phyloP scores from a whole-genome alignment of 2,888 invertebrate species.

The Melinopterus prodromus region DNA sequence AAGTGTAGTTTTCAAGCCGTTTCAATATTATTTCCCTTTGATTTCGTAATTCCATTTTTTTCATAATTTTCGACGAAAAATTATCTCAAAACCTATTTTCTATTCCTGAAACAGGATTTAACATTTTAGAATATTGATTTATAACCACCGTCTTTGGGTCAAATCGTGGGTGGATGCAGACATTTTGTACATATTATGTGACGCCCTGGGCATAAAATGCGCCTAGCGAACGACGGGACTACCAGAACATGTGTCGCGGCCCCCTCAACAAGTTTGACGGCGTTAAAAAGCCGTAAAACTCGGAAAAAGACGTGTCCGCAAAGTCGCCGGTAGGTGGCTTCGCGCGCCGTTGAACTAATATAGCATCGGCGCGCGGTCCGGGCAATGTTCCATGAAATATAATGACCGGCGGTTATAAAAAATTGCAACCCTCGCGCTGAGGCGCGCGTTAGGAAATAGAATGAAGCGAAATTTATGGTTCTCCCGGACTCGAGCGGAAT shows the following conservation, averaged over 20 bases:
- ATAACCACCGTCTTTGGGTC: too few relatives aligned
- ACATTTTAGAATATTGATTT: too few relatives aligned
- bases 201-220: background rate
- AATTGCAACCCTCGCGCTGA: background rate
- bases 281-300: background rate
- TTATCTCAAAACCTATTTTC: too few relatives aligned
- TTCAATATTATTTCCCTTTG: too few relatives aligned
- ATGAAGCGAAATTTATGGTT: conserved; percentile 4
- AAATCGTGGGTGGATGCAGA: background rate
- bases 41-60: too few relatives aligned
- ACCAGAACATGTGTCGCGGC: background rate
- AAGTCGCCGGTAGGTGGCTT: background rate
- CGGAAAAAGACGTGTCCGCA: background rate
- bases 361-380: background rate
- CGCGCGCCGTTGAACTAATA: background rate
- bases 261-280: background rate
- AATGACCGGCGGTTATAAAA: background rate
- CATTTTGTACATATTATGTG: background rate
- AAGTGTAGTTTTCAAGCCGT: background rate
- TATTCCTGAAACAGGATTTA: too few relatives aligned
- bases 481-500: background rate
- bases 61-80: too few relatives aligned
- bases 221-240: background rate
- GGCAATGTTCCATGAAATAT: background rate
- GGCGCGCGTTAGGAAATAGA: background rate